phyloP scores from a whole-genome alignment of 2,113 vertebrate species.

The Chaetorhynchus papuensis region DNA sequence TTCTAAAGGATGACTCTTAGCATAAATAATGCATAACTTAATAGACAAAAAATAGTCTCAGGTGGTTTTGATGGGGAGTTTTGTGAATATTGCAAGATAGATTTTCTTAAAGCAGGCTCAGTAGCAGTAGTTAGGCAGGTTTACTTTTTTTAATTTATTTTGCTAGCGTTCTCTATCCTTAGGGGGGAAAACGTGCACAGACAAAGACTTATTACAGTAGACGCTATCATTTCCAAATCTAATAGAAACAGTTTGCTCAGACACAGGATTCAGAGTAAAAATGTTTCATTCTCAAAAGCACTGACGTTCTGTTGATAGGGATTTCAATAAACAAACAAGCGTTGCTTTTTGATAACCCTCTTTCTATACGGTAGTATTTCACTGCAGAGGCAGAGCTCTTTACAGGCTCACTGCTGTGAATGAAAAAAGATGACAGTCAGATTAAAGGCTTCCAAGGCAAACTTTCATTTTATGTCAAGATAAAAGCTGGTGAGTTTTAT shows the following conservation, averaged over 20 bases:
- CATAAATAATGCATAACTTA: constrained; percentile 26
- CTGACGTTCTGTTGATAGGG: constrained; percentile 12
- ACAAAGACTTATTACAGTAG: constrained; percentile 32
- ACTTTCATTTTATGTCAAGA: constrained; percentile 23
- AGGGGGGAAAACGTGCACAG: background rate
- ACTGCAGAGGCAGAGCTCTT: constrained; percentile 27
- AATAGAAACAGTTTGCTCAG: constrained; percentile 39
- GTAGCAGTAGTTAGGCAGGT: background rate
- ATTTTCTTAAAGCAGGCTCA: background rate
- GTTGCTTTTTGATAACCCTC: constrained; percentile 29
- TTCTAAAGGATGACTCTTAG: background rate
- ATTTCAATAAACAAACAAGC: constrained; percentile 56
- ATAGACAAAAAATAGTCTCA: background rate
- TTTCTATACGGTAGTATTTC: background rate
- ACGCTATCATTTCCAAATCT: constrained; percentile 2
- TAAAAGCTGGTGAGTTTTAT: constrained; percentile 6
- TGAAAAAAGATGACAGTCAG: constrained; percentile 23
- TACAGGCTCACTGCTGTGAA: constrained; percentile 1
- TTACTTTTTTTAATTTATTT: background rate
- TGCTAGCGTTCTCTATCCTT: background rate
- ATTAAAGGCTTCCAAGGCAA: constrained; percentile 35
- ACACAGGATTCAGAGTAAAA: constrained; percentile 19
- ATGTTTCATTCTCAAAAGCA: constrained; percentile 31
- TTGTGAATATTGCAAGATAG: background rate
- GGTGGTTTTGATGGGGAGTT: background rate